Evolutionary conservation across 1,140 invertebrate genomes (phyloP), one percentile per base, ranked within the genome.

Genomic region (Drosophila yakuba): DNA sequence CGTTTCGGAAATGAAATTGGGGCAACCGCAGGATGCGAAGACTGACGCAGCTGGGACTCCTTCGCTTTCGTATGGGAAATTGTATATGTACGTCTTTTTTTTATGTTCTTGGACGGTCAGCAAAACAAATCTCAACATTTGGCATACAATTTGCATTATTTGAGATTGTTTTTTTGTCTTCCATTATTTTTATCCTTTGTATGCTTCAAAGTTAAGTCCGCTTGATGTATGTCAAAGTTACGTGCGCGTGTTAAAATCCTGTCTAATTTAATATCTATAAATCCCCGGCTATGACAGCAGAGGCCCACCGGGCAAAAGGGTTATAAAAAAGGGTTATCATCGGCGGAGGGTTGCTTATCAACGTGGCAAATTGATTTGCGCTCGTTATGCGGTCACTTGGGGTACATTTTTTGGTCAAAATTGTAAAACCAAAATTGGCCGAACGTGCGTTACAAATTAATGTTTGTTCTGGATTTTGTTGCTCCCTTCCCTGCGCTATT

Each of bases 401-500:
- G 83, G 84, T 88, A 83, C 55, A 89, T 88, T 78, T 78, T 72
- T 90, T 88, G 83, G 84, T 83, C 84, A 83, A 72, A 88, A 88
- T 83, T 88, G 84, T 88, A 89, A 88, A 83, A 72, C 67, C 63
- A 47, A 80, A 88, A 88, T 89, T 89, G 84, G 84, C 80, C 76
- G 78, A 88, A 89, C 84, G 84, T 88, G 84, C 84, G 84, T 88
- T 88, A 89, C 84, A 88, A 88, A 88, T 88, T 88, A 88, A 88
- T 88, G 84, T 89, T 89, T 88, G 83, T 89, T 88, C 62, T 72
- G 84, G 80, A 79, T 88, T 86, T 82, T 45, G 74, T 80, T 58
- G 67, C 39, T 64, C 35, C 36, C 47, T 68, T 45, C 60, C 50
- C 57, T 56, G 20, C 64, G 60, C 64, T 63, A 52, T 44, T 67